Conservation (phyloP, 92 coral and sea anemone genomes). For the Phenganax stokvisi region DNA sequence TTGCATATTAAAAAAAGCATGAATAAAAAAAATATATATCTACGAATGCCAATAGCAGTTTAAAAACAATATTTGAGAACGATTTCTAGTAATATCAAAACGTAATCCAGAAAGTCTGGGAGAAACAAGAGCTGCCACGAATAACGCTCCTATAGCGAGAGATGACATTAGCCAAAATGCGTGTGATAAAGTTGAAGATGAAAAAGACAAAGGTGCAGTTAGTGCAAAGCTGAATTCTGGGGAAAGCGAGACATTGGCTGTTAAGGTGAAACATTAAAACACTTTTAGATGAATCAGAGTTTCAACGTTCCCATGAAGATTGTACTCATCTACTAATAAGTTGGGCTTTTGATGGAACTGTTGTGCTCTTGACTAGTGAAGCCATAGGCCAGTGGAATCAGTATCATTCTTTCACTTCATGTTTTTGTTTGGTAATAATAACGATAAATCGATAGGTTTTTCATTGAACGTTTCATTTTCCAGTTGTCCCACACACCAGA, state of each 20-base stretch:
- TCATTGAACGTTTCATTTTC: background rate
- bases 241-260: background rate
- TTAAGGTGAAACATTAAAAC: background rate
- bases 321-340: too few relatives aligned
- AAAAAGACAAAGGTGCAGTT: background rate
- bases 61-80: too few relatives aligned
- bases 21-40: too few relatives aligned
- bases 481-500: conserved; percentile 20
- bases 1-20: too few relatives aligned
- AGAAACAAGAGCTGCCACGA: background rate
- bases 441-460: background rate
- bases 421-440: background rate
- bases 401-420: too few relatives aligned
- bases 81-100: too few relatives aligned
- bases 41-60: too few relatives aligned
- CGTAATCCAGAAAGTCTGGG: too few relatives aligned
- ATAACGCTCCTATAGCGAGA: background rate
- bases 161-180: too few relatives aligned
- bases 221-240: background rate
- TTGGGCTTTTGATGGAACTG: too few relatives aligned
- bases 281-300: background rate
- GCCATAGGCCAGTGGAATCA: too few relatives aligned
- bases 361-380: too few relatives aligned
- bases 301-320: background rate
- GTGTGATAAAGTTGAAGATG: background rate